A percentile compares a stretch with the other conserved stretches of the same genome.
phyloP scores from a whole-genome alignment of 1,140 invertebrate species.

The Drosophila yakuba region DNA sequence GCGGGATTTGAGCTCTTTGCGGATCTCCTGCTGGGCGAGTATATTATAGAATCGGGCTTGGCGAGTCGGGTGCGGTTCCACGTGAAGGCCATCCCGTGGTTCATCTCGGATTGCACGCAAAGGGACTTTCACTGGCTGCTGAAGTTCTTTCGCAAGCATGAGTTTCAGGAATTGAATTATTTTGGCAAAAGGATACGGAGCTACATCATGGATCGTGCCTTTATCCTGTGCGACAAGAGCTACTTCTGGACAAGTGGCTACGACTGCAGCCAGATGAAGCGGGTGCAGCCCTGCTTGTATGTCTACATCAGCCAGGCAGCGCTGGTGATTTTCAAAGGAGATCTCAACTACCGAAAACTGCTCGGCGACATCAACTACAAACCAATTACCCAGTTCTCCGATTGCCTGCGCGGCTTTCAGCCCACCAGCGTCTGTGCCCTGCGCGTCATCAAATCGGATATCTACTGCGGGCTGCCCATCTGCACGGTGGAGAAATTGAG shows the following conservation, averaged over 20 bases:
- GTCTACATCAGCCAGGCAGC: conserved; percentile 88
- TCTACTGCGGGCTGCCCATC: conserved; percentile 91
- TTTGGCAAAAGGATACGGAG: conserved; percentile 86
- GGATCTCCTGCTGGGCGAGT: conserved; percentile 94
- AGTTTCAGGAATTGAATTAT: conserved; percentile 63
- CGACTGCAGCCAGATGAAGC: conserved; percentile 91
- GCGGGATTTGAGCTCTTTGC: conserved; percentile 96
- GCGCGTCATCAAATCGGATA: conserved; percentile 95
- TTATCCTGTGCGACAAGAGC: conserved; percentile 86
- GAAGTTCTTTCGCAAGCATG: conserved; percentile 80
- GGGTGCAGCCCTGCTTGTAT: conserved; percentile 89
- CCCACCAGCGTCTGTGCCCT: conserved; percentile 92
- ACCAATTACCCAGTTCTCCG: conserved; percentile 88
- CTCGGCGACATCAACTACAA: conserved; percentile 95
- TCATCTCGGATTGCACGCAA: conserved; percentile 94
- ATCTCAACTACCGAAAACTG: conserved; percentile 98
- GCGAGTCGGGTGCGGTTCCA: conserved; percentile 92
- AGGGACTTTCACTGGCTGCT: conserved; percentile 91
- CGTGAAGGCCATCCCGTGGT: conserved; percentile 97
- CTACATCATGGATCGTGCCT: conserved; percentile 85
- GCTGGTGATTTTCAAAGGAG: conserved; percentile 96
- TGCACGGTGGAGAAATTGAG: conserved; percentile 87
- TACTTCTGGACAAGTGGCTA: conserved; percentile 95
- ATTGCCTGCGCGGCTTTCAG: conserved; percentile 91
- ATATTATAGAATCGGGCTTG: conserved; percentile 88